Conservation (phyloP, 1,140 invertebrate genomes). For the Lasioglossum albipes region DNA sequence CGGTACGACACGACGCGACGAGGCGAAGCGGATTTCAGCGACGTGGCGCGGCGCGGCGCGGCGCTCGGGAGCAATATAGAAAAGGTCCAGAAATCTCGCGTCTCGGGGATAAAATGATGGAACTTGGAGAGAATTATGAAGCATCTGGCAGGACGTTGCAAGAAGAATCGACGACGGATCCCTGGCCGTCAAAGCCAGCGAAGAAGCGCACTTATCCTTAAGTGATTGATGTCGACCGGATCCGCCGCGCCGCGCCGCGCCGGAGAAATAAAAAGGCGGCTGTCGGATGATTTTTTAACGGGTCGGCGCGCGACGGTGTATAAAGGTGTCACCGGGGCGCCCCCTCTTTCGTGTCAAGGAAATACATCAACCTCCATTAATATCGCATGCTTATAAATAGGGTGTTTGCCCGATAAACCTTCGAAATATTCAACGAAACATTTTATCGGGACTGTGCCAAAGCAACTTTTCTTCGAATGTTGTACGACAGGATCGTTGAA, state of each 20-base stretch:
- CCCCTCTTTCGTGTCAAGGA: background rate
- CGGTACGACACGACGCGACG: background rate
- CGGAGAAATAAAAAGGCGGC: slow-evolving; percentile 49
- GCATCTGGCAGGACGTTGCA: slow-evolving; percentile 57
- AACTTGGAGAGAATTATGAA: slow-evolving; percentile 63
- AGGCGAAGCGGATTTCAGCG: background rate
- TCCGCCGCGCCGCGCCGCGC: too few relatives aligned
- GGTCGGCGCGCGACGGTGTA: slow-evolving; percentile 26
- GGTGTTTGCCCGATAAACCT: background rate
- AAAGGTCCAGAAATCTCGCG: slow-evolving; percentile 37
- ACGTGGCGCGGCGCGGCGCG: too few relatives aligned
- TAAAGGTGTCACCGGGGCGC: slow-evolving; percentile 12
- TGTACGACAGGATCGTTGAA: too few relatives aligned
- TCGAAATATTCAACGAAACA: background rate
- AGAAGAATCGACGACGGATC: slow-evolving; percentile 71
- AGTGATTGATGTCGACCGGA: slow-evolving; percentile 64
- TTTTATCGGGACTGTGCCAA: background rate
- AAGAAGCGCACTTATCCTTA: slow-evolving; percentile 60
- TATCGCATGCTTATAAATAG: slow-evolving; percentile 10
- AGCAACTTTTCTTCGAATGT: too few relatives aligned
- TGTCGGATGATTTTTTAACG: slow-evolving; percentile 60
- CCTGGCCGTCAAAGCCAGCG: slow-evolving; percentile 64
- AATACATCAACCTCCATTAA: slow-evolving; percentile 36
- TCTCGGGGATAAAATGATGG: slow-evolving; percentile 61
- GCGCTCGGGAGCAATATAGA: slow-evolving; percentile 22